Percentiles rank a stretch among this genome's conserved stretches.
These are phyloP conservation scores for Lepus oiostolus DNA, from an alignment of 2,797 vertebrate genomes.

Conservation along the genomic window DNA sequence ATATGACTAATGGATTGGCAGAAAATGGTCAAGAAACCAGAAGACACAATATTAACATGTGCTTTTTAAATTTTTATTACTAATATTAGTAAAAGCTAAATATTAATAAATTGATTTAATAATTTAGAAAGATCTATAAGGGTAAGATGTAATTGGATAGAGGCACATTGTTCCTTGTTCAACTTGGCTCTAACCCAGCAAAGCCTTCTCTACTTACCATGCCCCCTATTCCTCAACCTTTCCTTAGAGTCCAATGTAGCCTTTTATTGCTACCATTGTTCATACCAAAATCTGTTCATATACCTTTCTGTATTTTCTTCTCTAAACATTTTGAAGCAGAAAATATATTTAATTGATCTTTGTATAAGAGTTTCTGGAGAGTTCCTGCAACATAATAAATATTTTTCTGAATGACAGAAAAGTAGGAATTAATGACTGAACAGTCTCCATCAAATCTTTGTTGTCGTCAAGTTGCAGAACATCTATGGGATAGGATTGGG, in stretches of 20 bases:
- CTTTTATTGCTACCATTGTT: not conserved
- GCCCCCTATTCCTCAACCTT: not conserved
- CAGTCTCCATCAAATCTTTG: not conserved
- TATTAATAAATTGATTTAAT: conserved; percentile 19
- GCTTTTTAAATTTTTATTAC: conserved; percentile 39
- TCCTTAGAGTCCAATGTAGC: not conserved
- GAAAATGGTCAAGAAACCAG: conserved; percentile 13
- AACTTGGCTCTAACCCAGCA: not conserved
- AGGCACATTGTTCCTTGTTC: not conserved
- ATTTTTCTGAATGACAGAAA: conserved; percentile 47
- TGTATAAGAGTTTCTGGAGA: not conserved
- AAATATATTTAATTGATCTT: conserved; percentile 51
- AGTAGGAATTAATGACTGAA: conserved; percentile 39
- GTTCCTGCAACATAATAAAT: not conserved
- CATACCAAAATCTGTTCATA: not conserved
- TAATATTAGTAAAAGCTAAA: conserved; percentile 23
- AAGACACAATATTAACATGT: not conserved
- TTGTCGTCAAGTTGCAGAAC: not conserved
- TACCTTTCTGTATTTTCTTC: not conserved
- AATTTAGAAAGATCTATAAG: conserved; percentile 36
- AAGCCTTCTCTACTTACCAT: not conserved
- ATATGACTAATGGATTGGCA: conserved; percentile 18
- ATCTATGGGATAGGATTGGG: not conserved
- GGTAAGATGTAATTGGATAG: not conserved
- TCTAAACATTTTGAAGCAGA: not conserved